phyloP scores from a whole-genome alignment of 1,140 invertebrate genomes.

The Drosophila pallidifrons region DNA sequence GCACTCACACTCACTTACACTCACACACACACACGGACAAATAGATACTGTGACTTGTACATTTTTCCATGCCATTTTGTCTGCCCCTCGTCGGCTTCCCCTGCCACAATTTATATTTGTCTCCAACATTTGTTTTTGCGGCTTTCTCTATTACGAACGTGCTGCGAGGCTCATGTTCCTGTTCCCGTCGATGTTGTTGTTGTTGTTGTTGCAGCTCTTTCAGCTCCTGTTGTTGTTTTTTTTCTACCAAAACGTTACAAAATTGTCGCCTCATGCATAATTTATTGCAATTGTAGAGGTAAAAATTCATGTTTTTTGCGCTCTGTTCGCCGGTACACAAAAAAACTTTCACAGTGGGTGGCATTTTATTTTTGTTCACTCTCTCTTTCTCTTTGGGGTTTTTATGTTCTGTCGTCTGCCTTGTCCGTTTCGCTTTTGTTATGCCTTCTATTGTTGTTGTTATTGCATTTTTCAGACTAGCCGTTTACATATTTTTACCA shows the following conservation, averaged over 20 bases:
- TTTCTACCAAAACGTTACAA: conserved; percentile 54
- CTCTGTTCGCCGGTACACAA: neutral
- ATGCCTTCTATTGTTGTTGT: conserved; percentile 15
- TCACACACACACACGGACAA: conserved; percentile 11
- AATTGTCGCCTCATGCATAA: conserved; percentile 82
- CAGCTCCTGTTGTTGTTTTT: conserved; percentile 18
- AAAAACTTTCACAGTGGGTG: conserved; percentile 45
- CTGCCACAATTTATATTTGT: conserved; percentile 58
- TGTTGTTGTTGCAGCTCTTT: conserved; percentile 20
- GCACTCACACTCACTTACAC: conserved; percentile 8
- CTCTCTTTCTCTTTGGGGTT: conserved; percentile 20
- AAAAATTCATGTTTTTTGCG: conserved; percentile 69
- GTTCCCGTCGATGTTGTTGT: conserved; percentile 41
- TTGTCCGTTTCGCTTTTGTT: neutral
- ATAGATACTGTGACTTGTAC: conserved; percentile 46
- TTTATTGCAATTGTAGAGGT: conserved; percentile 76
- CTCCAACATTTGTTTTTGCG: conserved; percentile 59
- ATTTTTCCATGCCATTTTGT: conserved; percentile 72
- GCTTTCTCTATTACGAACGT: conserved; percentile 71
- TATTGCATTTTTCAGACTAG: conserved; percentile 4
- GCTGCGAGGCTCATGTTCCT: conserved; percentile 39
- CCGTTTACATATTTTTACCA: conserved; percentile 14
- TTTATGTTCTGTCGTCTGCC: neutral
- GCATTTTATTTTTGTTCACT: neutral
- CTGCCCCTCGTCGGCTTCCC: conserved; percentile 25